A percentile compares a stretch with the other conserved stretches of the same genome.
Conservation (phyloP, 1,140 invertebrate species). For the Lasioglossum albipes region DNA sequence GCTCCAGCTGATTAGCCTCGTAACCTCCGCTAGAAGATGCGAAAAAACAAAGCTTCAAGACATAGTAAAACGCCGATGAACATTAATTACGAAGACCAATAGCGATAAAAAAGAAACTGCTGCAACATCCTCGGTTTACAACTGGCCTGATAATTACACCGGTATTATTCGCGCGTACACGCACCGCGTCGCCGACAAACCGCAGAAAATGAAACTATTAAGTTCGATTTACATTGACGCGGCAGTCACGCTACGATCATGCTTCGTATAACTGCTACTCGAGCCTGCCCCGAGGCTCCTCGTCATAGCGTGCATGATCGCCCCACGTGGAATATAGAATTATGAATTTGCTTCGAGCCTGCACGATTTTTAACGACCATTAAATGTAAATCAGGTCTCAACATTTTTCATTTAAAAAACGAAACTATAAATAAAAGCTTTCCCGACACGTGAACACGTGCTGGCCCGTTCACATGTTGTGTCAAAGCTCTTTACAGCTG, state of each 20-base stretch:
- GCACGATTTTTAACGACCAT: background rate
- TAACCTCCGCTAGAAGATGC: no score
- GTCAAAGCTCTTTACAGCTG: no score
- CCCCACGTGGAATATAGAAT: background rate
- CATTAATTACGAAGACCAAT: no score
- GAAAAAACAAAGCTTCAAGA: no score
- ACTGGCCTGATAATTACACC: conserved; percentile 16
- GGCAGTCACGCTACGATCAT: background rate
- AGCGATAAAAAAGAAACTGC: background rate
- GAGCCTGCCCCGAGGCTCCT: background rate
- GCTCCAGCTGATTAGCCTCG: no score
- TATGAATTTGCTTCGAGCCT: background rate
- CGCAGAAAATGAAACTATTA: conserved; percentile 33
- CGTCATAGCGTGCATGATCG: background rate
- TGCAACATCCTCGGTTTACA: conserved; percentile 6
- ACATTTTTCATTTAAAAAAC: no score
- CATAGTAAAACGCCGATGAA: no score
- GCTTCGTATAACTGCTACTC: background rate
- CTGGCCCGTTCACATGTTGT: no score
- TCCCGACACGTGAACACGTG: no score
- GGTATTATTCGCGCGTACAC: conserved; percentile 20
- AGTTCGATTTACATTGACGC: conserved; percentile 6
- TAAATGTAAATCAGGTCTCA: background rate
- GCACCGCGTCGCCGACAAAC: background rate
- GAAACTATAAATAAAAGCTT: no score